Conservation (phyloP, 2,797 vertebrate species). For the Microchirus variegatus region DNA sequence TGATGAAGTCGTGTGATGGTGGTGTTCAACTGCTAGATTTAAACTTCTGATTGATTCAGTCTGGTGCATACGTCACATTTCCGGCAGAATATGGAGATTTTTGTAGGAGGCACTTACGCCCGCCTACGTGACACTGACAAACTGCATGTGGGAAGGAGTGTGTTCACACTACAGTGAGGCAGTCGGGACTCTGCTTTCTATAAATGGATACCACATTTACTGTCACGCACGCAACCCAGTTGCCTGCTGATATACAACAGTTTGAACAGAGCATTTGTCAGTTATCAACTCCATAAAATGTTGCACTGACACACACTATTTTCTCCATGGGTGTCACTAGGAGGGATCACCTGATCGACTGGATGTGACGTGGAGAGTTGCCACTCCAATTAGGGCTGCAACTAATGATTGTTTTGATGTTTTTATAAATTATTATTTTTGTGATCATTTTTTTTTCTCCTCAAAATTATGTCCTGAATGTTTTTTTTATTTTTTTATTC, state of each 20-base stretch:
- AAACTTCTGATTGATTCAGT: constrained; percentile 17
- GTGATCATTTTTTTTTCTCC: too few relatives aligned
- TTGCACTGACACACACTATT: constrained; percentile 11
- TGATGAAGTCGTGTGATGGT: constrained; percentile 6
- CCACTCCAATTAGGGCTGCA: too few relatives aligned
- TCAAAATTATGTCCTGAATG: too few relatives aligned
- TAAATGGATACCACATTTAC: constrained; percentile 25
- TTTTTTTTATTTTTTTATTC: too few relatives aligned
- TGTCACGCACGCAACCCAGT: constrained; percentile 3
- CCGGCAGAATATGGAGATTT: constrained; percentile 22
- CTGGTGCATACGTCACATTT: constrained; percentile 44
- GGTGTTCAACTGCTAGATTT: constrained; percentile 6
- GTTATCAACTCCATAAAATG: too few relatives aligned
- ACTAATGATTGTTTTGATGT: constrained; percentile 8
- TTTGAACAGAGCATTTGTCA: neutral
- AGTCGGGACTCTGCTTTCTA: constrained; percentile 22
- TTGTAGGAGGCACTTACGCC: constrained; percentile 21
- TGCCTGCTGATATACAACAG: constrained; percentile 5
- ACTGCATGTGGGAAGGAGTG: constrained; percentile 39
- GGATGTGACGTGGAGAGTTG: constrained; percentile 6
- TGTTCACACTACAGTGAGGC: constrained; percentile 31
- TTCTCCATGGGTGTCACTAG: neutral
- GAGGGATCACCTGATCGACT: constrained; percentile 21
- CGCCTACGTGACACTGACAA: constrained; percentile 37
- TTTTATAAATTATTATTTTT: neutral